Evolutionary conservation across 2,797 vertebrate species (phyloP).

Genomic region (Echeneis naucrates): DNA sequence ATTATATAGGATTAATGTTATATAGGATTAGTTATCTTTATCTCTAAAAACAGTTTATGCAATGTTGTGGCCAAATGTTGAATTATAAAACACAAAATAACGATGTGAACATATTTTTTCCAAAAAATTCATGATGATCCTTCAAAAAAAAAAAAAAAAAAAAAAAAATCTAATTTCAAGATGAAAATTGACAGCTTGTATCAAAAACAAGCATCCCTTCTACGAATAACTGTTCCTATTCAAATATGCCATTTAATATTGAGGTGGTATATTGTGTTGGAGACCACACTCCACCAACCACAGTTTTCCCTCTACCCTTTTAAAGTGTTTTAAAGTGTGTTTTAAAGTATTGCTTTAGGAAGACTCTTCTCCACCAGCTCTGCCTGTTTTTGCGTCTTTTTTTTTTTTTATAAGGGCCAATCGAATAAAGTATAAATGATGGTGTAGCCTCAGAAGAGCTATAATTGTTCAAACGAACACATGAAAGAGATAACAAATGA

Average conservation of each 20-base stretch:
- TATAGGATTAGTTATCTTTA: neutral
- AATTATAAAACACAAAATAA: neutral
- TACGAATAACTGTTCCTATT: neutral
- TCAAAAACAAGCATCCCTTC: too few species aligned
- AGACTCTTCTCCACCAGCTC: slow-evolving; percentile 14
- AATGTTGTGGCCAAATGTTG: neutral
- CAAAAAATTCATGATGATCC: neutral
- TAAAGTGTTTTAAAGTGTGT: too few species aligned
- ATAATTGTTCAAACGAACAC: slow-evolving; percentile 2
- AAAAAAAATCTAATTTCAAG: neutral
- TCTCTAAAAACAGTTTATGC: neutral
- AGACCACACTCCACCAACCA: neutral
- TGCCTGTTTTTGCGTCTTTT: slow-evolving; percentile 14
- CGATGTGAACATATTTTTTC: neutral
- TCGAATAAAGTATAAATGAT: slow-evolving; percentile 18
- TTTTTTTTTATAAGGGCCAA: neutral
- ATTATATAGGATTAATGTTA: neutral
- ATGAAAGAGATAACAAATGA: slow-evolving; percentile 1
- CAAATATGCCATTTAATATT: neutral
- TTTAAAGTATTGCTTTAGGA: slow-evolving; percentile 15
- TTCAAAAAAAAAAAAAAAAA: slow-evolving; percentile 8
- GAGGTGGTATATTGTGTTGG: neutral
- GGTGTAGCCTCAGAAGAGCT: neutral
- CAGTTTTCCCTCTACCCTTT: neutral
- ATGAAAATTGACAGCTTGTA: too few species aligned